Conservation (phyloP, 2,113 vertebrate species). For the Catagonus wagneri region DNA sequence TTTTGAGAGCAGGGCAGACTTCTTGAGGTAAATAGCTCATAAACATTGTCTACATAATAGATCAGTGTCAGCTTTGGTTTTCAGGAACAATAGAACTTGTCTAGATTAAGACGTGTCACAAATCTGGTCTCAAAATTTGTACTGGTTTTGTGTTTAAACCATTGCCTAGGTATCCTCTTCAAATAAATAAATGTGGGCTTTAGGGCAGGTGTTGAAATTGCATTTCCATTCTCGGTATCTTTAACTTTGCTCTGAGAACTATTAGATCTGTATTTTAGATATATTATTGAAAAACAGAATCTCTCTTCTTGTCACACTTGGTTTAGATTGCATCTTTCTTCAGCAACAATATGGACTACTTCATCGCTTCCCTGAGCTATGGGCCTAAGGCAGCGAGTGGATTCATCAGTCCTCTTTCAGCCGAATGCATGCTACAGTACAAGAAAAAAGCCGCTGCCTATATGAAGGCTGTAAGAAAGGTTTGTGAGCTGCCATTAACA, state of each 20-base stretch:
- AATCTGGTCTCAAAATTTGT: slow-evolving; percentile 22
- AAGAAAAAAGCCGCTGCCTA: slow-evolving; percentile 95
- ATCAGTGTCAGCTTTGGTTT: slow-evolving; percentile 44
- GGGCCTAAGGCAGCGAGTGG: slow-evolving; percentile 89
- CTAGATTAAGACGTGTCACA: background rate
- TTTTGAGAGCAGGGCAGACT: slow-evolving; percentile 34
- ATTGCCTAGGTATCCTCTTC: background rate
- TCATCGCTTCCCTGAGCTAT: slow-evolving; percentile 91
- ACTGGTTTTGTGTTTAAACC: background rate
- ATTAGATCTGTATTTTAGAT: background rate
- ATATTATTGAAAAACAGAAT: slow-evolving; percentile 51
- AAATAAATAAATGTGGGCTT: slow-evolving; percentile 32
- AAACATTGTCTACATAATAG: background rate
- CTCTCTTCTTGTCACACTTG: slow-evolving; percentile 53
- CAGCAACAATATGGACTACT: slow-evolving; percentile 96
- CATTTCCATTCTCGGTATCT: slow-evolving; percentile 28
- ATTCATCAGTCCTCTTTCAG: slow-evolving; percentile 92
- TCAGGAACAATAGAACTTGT: slow-evolving; percentile 28
- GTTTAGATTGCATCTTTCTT: slow-evolving; percentile 97
- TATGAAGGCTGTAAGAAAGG: slow-evolving; percentile 92
- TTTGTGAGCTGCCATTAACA: slow-evolving; percentile 81
- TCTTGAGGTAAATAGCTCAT: background rate
- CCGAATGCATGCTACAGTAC: slow-evolving; percentile 95
- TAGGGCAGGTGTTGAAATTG: slow-evolving; percentile 43
- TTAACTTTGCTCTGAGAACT: slow-evolving; percentile 39